phyloP scores from a whole-genome alignment of 2,888 invertebrate species.

The Lordiphosa andalusiaca region DNA sequence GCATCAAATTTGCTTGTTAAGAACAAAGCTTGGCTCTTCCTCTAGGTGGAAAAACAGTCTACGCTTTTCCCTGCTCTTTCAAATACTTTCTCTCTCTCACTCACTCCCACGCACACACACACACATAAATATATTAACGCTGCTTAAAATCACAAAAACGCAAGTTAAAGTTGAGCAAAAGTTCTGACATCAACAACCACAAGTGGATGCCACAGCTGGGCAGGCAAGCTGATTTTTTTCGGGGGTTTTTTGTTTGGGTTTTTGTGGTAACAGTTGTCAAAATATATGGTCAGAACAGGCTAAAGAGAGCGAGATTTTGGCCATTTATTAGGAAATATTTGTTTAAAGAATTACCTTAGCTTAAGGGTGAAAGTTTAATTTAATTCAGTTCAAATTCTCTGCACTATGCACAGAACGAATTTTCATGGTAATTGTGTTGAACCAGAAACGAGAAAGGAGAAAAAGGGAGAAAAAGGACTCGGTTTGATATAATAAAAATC shows the following conservation, averaged over 20 bases:
- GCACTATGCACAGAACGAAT: too few species aligned
- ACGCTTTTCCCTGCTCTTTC: constrained; percentile 10
- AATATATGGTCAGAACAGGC: constrained; percentile 56
- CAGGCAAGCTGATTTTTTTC: constrained; percentile 41
- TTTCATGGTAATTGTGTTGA: too few species aligned
- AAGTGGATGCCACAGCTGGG: constrained; percentile 72
- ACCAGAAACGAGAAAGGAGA: too few species aligned
- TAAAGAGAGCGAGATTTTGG: not conserved
- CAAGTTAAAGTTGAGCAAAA: constrained; percentile 51
- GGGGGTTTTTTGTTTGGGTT: constrained; percentile 17
- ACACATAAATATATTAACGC: constrained; percentile 38
- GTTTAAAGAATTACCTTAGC: too few species aligned
- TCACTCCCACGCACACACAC: constrained; percentile 17
- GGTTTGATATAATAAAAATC: too few species aligned
- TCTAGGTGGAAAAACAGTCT: constrained; percentile 5
- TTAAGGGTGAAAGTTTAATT: too few species aligned
- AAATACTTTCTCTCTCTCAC: not conserved
- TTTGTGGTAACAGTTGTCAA: constrained; percentile 70
- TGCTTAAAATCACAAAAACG: constrained; percentile 60
- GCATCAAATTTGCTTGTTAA: constrained; percentile 25
- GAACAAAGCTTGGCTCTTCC: constrained; percentile 16
- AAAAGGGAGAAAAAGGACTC: too few species aligned
- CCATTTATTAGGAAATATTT: not conserved
- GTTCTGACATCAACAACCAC: constrained; percentile 72
- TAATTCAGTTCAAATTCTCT: too few species aligned